These are phyloP conservation scores for Sarcophaga subvicina DNA, from an alignment of 2,888 invertebrate genomes.

Conservation along the genomic window DNA sequence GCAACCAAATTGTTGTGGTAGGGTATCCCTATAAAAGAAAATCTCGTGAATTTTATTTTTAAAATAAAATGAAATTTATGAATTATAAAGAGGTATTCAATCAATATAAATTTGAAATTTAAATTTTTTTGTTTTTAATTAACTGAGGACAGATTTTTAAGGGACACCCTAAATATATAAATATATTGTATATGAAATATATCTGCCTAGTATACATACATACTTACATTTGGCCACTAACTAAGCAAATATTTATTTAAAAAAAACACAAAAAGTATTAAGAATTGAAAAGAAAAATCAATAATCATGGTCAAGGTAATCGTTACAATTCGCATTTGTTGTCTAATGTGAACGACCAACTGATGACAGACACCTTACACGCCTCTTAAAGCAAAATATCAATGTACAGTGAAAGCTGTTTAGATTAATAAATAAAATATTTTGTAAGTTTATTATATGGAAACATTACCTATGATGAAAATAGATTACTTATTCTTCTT, in stretches of 20 bases:
- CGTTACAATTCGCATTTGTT: slow-evolving; percentile 48
- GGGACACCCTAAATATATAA: not conserved
- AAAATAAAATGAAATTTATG: no score
- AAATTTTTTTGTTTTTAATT: not conserved
- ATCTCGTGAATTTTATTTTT: not conserved
- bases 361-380: slow-evolving; percentile 13
- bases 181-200: not conserved
- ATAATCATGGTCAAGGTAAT: slow-evolving; percentile 80
- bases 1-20: not conserved
- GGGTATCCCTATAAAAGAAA: not conserved
- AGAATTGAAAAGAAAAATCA: slow-evolving; percentile 75
- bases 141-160: not conserved
- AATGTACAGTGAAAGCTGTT: not conserved
- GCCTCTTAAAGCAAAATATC: not conserved
- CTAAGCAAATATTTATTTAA: slow-evolving; percentile 37
- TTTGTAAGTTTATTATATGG: no score
- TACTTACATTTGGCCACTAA: slow-evolving; percentile 6
- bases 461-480: no score
- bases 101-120: not conserved
- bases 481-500: no score
- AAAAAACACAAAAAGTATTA: slow-evolving; percentile 3
- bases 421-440: no score
- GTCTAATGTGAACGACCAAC: slow-evolving; percentile 47
- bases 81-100: not conserved
- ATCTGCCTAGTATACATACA: not conserved